Conservation (phyloP, 2,888 invertebrate species). For the Pristionchus entomophagus region DNA sequence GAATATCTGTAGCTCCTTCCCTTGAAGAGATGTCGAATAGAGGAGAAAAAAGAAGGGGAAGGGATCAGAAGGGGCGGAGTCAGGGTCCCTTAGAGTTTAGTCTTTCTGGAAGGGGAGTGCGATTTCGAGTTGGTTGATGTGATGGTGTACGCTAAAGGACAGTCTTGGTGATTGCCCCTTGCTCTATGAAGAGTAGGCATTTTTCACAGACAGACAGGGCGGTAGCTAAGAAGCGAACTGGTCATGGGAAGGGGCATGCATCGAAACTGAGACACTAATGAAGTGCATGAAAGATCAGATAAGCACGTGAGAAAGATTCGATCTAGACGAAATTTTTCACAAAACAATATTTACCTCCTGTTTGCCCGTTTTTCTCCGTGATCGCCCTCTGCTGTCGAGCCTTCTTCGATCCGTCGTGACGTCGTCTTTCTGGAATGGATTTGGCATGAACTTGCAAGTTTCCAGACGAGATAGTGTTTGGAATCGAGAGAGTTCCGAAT, state of each 20-base stretch:
- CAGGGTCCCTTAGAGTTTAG: background rate
- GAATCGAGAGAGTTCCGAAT: background rate
- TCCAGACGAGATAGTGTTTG: background rate
- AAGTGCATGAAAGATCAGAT: conserved; percentile 11
- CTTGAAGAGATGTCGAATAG: background rate
- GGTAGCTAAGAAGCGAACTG: background rate
- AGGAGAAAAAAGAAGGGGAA: background rate
- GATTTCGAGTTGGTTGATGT: background rate
- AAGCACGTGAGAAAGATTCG: background rate
- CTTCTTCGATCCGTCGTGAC: background rate
- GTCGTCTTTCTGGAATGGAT: conserved; percentile 1
- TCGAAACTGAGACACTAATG: conserved; percentile 2
- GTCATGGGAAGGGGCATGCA: background rate
- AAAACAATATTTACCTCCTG: background rate
- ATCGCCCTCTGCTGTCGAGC: background rate
- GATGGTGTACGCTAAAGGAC: background rate
- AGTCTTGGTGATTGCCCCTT: no score
- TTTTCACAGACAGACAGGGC: background rate
- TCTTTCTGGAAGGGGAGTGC: background rate
- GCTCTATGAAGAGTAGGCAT: no score
- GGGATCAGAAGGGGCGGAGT: conserved; percentile 13
- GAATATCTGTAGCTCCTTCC: conserved; percentile 8
- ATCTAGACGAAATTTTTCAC: background rate
- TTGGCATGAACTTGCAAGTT: no score
- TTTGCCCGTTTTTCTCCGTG: background rate